These are phyloP conservation scores for Drosophila kanekoi DNA, from an alignment of 2,888 invertebrate genomes.

Conservation along the genomic window DNA sequence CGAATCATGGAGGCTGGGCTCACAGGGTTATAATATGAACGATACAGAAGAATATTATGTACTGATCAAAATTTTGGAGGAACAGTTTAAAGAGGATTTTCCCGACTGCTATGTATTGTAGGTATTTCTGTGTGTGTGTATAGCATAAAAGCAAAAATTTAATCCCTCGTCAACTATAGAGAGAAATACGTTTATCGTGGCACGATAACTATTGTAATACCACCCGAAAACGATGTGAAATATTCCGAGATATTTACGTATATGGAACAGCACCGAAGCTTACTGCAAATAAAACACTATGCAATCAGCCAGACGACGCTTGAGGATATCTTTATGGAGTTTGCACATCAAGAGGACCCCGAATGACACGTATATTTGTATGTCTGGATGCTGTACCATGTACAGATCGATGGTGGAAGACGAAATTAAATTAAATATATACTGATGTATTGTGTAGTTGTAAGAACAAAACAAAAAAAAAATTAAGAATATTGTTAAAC, in stretches of 20 bases:
- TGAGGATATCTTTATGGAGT: conserved; percentile 90
- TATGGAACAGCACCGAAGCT: conserved; percentile 87
- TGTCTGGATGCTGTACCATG: too few species aligned
- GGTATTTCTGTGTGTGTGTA: conserved; percentile 3
- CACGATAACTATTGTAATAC: conserved; percentile 88
- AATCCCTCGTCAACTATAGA: conserved; percentile 78
- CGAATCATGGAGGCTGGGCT: background rate
- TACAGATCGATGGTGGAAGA: too few species aligned
- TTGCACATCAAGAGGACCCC: conserved; percentile 86
- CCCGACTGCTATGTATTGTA: conserved; percentile 43
- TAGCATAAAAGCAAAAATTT: too few species aligned
- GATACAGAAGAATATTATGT: background rate
- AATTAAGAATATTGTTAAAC: background rate
- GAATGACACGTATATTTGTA: background rate
- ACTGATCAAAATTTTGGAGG: conserved; percentile 22
- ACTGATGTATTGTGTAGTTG: background rate
- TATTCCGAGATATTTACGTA: conserved; percentile 89
- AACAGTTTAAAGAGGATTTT: conserved; percentile 29
- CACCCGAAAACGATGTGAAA: conserved; percentile 85
- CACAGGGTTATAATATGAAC: background rate
- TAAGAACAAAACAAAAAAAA: too few species aligned
- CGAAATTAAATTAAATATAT: background rate
- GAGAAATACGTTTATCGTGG: conserved; percentile 88
- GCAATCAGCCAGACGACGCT: conserved; percentile 91
- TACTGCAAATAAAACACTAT: conserved; percentile 89